Base-by-base conservation (phyloP, 2,797 vertebrate genomes). In the Pempheris klunzingeri region DNA sequence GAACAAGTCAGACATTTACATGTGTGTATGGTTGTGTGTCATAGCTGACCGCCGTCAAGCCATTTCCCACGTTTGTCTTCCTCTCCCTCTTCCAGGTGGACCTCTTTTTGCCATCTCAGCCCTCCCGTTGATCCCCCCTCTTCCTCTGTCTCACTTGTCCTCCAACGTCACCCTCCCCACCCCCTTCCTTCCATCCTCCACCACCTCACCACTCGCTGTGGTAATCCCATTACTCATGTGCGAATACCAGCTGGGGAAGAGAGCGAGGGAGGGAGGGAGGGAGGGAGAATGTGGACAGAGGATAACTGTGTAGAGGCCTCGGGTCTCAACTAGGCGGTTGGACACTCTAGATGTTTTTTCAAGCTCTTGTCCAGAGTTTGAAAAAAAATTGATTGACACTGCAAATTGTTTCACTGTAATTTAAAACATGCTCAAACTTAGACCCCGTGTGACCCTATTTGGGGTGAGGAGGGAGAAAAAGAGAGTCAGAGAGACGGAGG, bases 221-320 rank as follows among this genome's bases (percentile, higher is more conserved):
- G 93, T 94, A 95, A 95, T 95, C 95, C 93, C 92, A 94, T 95
- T 95, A 94, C 93, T 95, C 92, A 92, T 94, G 92, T 93, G 92
- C 65, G 92, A 94, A 93, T 93, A 94, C 93, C 94, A 95, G 93
- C 94, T 94, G 93, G 91, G 92, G 83, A 82, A 82, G 88, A 88
- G 86, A 77, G 71, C 57, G 70, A 62, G 34, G 66, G 49, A 67
- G 39, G 53, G 52, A 63, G 58, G 15, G 49, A 73, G 76, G 79
- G 87, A 78, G 81, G 86, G 89, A 84, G 86, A 84, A 80, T 81
- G 82, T 76, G 92, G 90, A 93, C 85, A 88, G 90, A 92, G 88
- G 90, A 88, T 83, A 85, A 83, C 87, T 88, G 82, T 90, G 83
- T 88, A 18, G 78, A 83, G 85, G 86, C 82, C 83, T 75, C 13